Base-by-base conservation (phyloP, 2,113 vertebrate genomes). In the Sula dactylatra region DNA sequence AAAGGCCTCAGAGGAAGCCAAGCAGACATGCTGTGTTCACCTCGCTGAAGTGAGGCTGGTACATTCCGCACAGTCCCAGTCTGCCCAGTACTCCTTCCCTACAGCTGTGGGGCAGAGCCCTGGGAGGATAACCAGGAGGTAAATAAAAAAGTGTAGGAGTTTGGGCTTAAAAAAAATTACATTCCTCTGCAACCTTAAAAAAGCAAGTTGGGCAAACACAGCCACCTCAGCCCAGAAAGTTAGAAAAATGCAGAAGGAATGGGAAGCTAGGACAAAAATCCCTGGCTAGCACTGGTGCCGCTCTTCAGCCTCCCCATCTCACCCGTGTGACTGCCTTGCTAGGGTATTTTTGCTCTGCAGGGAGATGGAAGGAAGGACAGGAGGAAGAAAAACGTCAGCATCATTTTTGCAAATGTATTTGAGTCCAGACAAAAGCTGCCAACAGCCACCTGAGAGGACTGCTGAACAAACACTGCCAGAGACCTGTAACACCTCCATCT, bases 391-490 rank as follows among this genome's bases (percentile, higher is more conserved):
- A 96, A 54, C 7, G 1, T 36, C 94, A 95, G 62, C 77, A 86
- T 96, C 54, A n/a, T 89, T 96, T 96, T 56, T 93, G 67, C 66
- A 96, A 97, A 90, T 14, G 54, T 69, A 95, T 83, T 84, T 5
- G 11, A 91, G 91, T 22, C 49, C 61, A 84, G 70, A 90, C 65
- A 94, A 94, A 96, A 97, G 64, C 86, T 93, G 90, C 90, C 91
- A 74, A 81, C 29, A 88, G 86, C 40, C 76, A 97, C 91, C 91
- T 73, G 54, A 90, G 83, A 70, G 61, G 80, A 87, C n/a, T 47
- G 55, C 45, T 94, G 90, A 95, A 90, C 64, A 82, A 45, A 78
- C 78, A 70, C 71, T 80, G 74, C 76, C 80, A 25, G 64, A 94
- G 64, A 70, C 24, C 52, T 4, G 4, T 42, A 95, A 61, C 52